Evolutionary conservation across 2,113 vertebrate genomes (phyloP).

Genomic region (Athene noctua): DNA sequence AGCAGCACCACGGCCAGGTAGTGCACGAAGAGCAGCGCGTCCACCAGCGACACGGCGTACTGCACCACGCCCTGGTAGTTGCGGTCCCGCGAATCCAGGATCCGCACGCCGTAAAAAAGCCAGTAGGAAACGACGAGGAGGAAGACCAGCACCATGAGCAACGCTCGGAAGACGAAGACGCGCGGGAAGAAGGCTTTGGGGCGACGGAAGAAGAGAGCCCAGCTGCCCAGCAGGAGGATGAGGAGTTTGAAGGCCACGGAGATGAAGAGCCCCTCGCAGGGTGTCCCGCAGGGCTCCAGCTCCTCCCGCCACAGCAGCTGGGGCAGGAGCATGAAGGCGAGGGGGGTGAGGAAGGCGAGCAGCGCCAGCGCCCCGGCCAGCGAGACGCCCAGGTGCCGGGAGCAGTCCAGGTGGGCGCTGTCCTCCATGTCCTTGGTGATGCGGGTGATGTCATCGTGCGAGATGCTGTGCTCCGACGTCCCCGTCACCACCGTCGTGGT

Average conservation of each 20-base stretch:
- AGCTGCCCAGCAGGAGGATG: slow-evolving; percentile 88
- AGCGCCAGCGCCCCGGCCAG: slow-evolving; percentile 83
- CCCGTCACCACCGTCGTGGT: slow-evolving; percentile 92
- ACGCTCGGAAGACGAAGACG: slow-evolving; percentile 85
- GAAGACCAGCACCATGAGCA: slow-evolving; percentile 91
- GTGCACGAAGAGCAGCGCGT: slow-evolving; percentile 90
- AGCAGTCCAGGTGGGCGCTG: slow-evolving; percentile 86
- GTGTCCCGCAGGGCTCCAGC: slow-evolving; percentile 85
- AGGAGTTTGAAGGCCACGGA: slow-evolving; percentile 94
- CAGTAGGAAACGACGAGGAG: slow-evolving; percentile 91
- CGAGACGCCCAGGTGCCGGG: slow-evolving; percentile 81
- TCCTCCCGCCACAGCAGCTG: slow-evolving; percentile 87
- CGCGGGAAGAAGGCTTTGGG: slow-evolving; percentile 87
- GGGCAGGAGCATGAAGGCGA: slow-evolving; percentile 90
- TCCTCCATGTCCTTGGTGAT: slow-evolving; percentile 93
- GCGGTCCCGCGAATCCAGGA: slow-evolving; percentile 82
- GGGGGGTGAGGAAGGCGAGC: slow-evolving; percentile 86
- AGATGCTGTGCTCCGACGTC: slow-evolving; percentile 93
- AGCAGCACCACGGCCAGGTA: slow-evolving; percentile 90
- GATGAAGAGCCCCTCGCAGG: slow-evolving; percentile 92
- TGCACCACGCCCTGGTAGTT: slow-evolving; percentile 90
- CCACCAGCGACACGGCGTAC: slow-evolving; percentile 88
- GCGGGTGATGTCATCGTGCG: slow-evolving; percentile 90
- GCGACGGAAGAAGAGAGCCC: slow-evolving; percentile 90
- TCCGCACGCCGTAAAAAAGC: slow-evolving; percentile 89